These are phyloP conservation scores for Hippotragus niger DNA, from an alignment of 2,113 vertebrate species.

Conservation along the genomic window DNA sequence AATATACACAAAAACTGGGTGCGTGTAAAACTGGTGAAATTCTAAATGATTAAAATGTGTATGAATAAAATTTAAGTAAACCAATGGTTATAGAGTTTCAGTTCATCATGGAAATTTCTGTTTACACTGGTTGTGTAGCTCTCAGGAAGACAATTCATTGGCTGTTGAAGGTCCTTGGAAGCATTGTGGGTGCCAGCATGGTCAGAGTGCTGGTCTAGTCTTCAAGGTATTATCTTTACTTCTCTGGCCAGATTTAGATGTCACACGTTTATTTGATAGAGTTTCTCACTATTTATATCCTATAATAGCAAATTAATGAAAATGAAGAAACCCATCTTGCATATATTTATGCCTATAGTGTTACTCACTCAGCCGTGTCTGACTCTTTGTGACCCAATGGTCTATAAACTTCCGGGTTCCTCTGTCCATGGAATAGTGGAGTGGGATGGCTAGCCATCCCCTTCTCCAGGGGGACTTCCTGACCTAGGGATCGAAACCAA, in stretches of 20 bases:
- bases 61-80: not conserved
- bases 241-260: not conserved
- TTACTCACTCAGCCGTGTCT: not conserved
- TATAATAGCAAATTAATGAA: not conserved
- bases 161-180: not conserved
- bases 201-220: not conserved
- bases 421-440: not conserved
- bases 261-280: not conserved
- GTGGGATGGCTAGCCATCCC: not conserved
- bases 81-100: not conserved
- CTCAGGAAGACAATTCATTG: not conserved
- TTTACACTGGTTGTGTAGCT: not conserved
- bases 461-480: not conserved
- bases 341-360: not conserved
- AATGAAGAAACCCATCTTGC: not conserved
- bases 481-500: not conserved
- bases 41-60: not conserved
- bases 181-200: not conserved
- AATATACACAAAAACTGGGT: not conserved
- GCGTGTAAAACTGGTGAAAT: not conserved
- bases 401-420: not conserved
- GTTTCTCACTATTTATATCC: not conserved
- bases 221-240: not conserved
- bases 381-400: not conserved
- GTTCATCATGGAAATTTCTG: not conserved